Conservation (phyloP, 37 sponge, comb jelly and placozoan species). For the Aphrocallistes beatrix region DNA sequence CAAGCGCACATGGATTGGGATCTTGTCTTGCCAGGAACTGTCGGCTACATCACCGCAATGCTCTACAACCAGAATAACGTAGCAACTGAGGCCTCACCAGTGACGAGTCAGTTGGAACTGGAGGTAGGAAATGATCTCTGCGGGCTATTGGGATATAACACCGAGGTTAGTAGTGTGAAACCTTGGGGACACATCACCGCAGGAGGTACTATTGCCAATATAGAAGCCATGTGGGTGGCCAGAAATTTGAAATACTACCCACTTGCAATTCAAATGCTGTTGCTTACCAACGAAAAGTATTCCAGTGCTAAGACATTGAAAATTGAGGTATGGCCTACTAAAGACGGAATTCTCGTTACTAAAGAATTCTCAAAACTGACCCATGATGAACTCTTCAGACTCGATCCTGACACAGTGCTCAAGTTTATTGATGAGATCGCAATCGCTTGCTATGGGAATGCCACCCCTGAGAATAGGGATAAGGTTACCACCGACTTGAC, state of each 20-base stretch:
- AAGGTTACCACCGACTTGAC: neutral
- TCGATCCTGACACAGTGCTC: neutral
- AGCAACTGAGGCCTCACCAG: slow-evolving; percentile 18
- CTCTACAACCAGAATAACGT: slow-evolving; percentile 30
- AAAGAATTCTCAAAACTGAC: neutral
- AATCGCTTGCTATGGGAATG: neutral
- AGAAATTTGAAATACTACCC: slow-evolving; percentile 22
- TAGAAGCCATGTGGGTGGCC: slow-evolving; percentile 26
- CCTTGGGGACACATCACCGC: slow-evolving; percentile 26
- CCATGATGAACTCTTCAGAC: neutral
- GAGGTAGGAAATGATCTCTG: slow-evolving; percentile 21
- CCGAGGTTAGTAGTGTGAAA: neutral
- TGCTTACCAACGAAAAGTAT: neutral
- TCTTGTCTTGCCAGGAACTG: neutral
- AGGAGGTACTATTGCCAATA: slow-evolving; percentile 22
- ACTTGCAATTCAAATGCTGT: neutral
- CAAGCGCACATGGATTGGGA: slow-evolving; percentile 29
- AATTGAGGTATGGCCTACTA: neutral
- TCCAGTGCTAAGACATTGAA: neutral
- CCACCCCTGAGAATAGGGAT: neutral
- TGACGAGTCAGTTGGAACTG: neutral
- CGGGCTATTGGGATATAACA: slow-evolving; percentile 24
- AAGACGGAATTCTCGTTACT: too few relatives aligned
- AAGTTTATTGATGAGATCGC: neutral
- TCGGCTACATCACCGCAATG: slow-evolving; percentile 25